phyloP scores from a whole-genome alignment of 1,140 invertebrate species.

The Tetragonula clypearis region DNA sequence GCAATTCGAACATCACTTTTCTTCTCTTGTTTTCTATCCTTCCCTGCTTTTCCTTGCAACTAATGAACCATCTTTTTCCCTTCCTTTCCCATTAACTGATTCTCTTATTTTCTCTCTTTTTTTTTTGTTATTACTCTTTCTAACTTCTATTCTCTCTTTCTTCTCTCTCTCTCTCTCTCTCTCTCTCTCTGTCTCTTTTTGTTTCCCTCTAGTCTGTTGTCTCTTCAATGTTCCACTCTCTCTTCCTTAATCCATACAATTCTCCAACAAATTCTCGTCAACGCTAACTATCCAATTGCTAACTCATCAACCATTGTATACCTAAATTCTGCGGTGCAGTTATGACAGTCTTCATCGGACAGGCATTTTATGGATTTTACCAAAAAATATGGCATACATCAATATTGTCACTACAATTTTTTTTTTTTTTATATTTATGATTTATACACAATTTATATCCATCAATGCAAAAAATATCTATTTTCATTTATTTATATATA shows the following conservation, averaged over 20 bases:
- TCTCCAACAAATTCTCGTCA: slow-evolving; percentile 51
- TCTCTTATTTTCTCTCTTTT: slow-evolving; percentile 35
- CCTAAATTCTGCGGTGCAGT: slow-evolving; percentile 34
- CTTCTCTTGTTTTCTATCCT: slow-evolving; percentile 8
- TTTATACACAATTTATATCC: neutral
- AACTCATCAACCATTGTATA: slow-evolving; percentile 52
- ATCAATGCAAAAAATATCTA: neutral
- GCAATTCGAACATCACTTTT: slow-evolving; percentile 47
- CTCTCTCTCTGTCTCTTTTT: neutral
- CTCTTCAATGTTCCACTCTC: slow-evolving; percentile 31
- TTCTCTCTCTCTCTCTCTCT: no score
- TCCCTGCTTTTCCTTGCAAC: slow-evolving; percentile 23
- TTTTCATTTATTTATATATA: neutral
- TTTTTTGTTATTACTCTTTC: slow-evolving; percentile 8
- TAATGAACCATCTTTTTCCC: neutral
- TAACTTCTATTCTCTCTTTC: neutral
- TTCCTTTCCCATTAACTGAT: neutral
- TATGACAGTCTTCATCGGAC: slow-evolving; percentile 15
- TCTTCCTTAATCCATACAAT: slow-evolving; percentile 41
- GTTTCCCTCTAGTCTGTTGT: neutral
- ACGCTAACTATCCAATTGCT: slow-evolving; percentile 61
- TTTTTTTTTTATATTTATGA: neutral
- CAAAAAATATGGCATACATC: neutral
- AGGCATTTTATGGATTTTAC: neutral
- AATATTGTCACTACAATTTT: neutral